Conservation (phyloP, 1,140 invertebrate species). For the Pemphigus obesinymphae region DNA sequence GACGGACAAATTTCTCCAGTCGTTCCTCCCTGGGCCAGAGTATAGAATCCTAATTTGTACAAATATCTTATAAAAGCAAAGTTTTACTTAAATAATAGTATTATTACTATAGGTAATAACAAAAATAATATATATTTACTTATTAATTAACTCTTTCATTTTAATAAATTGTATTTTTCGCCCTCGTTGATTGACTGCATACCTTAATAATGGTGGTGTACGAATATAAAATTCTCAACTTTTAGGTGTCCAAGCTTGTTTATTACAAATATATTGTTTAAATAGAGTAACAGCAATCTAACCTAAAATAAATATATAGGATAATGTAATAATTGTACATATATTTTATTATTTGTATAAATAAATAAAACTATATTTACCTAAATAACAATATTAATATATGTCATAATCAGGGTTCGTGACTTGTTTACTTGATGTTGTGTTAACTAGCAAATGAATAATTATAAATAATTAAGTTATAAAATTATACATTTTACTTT, state of each 20-base stretch:
- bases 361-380: too few species aligned
- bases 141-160: background rate
- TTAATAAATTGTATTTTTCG: conserved; percentile 56
- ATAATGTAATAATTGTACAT: too few species aligned
- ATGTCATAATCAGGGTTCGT: too few species aligned
- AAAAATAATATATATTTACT: background rate
- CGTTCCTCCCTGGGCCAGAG: too few species aligned
- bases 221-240: conserved; percentile 68
- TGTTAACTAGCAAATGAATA: too few species aligned
- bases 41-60: background rate
- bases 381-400: too few species aligned
- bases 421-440: too few species aligned
- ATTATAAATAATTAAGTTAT: too few species aligned
- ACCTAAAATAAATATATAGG: conserved; percentile 52
- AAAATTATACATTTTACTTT: too few species aligned
- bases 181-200: conserved; percentile 64
- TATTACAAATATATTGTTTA: conserved; percentile 52
- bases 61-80: too few species aligned
- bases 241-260: conserved; percentile 72
- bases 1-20: too few species aligned
- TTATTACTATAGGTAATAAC: background rate
- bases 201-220: conserved; percentile 64
- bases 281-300: conserved; percentile 60
- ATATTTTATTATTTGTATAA: background rate
- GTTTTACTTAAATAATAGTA: background rate